Evolutionary conservation across 2,888 invertebrate species (phyloP), one percentile per base, ranked within the genome.

Genomic region (Lumbricus terrestris): DNA sequence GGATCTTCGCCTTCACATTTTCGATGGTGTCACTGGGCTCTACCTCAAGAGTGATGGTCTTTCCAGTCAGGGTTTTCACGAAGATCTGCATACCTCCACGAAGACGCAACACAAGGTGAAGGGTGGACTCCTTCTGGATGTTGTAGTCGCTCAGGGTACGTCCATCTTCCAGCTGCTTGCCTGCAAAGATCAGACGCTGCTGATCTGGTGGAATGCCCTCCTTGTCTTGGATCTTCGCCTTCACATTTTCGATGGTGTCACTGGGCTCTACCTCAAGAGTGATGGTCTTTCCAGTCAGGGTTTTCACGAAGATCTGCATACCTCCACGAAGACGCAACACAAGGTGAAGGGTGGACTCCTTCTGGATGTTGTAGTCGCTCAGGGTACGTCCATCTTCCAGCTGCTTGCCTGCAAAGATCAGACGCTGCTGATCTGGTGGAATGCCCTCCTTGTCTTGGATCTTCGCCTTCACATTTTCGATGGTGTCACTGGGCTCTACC

Each of bases 131-230:
- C 95, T 98, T 98, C 95, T 98, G 98, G 94, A 98, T 98, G 95
- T 98, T 98, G 95, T 98, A 98, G 95, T 98, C 98, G 0, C 97
- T 97, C 54, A 98, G 96, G 3, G 98, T 98, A 90, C 98, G 96
- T 6, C 98, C 98, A 96, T 98, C 98, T 96, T 98, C 98, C 94
- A 98, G 95, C 95, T 98, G 98, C 95, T 98, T 98, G 90, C 98
- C 98, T 93, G 97, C 97, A 95, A 98, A 98, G 95, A 98, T 98
- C 95, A 98, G 96, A 94, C 99, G 98, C 96, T 99, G 98, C 91
- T 92, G 92, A 82, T 92, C 92, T 89, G 92, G 92, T 0, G 92
- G 91, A 82, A 91, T 90, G 33, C 88, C 90, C 82, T 91, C 91
- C 47, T 90, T 90, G 35, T 89, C 90, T 35, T 95, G 95, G 91